Evolutionary conservation across 2,113 vertebrate genomes (phyloP).

Genomic region (Cisticola juncidis): DNA sequence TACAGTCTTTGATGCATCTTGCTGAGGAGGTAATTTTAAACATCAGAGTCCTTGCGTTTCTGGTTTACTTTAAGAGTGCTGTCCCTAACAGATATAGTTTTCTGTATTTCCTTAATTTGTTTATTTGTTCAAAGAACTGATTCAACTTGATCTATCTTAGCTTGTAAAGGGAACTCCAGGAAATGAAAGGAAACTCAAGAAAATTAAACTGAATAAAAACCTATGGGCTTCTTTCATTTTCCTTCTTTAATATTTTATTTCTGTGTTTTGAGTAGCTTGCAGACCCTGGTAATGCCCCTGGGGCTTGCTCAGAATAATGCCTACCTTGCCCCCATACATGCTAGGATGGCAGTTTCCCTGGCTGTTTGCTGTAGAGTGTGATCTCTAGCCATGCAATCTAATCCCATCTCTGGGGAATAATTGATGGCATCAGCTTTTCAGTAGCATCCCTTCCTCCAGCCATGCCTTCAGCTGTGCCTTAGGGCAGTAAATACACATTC

Average conservation of each 20-base stretch:
- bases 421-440: neutral
- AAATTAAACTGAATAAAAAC: neutral
- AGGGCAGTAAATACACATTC: neutral
- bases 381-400: neutral
- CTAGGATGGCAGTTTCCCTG: neutral
- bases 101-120: neutral
- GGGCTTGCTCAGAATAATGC: neutral
- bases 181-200: neutral
- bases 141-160: neutral
- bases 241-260: neutral
- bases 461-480: neutral
- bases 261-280: neutral
- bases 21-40: neutral
- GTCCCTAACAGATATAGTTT: neutral
- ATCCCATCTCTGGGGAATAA: conserved; percentile 1
- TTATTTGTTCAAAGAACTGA: neutral
- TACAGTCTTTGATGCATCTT: neutral
- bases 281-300: neutral
- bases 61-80: neutral
- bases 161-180: neutral
- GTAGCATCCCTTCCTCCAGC: neutral
- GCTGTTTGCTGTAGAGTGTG: neutral
- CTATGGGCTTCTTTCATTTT: neutral
- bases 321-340: neutral
- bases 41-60: neutral